Evolutionary conservation across 2,888 invertebrate genomes (phyloP).

Genomic region (Tenthredo livida): DNA sequence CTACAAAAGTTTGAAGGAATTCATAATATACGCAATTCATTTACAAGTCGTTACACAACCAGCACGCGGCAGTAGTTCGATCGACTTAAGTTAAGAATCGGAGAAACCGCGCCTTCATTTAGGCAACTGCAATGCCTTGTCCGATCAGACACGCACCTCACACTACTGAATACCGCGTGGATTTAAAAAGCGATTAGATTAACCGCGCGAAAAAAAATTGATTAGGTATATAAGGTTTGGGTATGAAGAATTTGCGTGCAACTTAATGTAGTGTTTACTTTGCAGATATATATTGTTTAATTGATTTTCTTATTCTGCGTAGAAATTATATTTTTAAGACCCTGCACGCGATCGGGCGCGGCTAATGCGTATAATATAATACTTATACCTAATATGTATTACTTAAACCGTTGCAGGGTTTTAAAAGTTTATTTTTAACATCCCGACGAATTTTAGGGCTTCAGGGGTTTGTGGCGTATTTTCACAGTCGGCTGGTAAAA

Average conservation of each 20-base stretch:
- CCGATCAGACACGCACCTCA: conserved; percentile 30
- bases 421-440: conserved; percentile 1
- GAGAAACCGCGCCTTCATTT: not conserved
- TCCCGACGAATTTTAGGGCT: not conserved
- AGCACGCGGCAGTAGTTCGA: not conserved
- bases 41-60: not conserved
- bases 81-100: not conserved
- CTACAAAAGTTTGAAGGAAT: not conserved
- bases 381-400: not conserved
- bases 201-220: not conserved
- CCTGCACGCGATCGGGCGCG: not conserved
- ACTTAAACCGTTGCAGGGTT: not conserved
- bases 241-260: not conserved
- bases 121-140: conserved; percentile 10
- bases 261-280: not conserved
- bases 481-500: not conserved
- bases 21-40: not conserved
- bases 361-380: not conserved
- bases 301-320: conserved; percentile 6
- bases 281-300: not conserved
- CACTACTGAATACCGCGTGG: not conserved
- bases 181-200: not conserved
- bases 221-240: not conserved
- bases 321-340: not conserved
- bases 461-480: not conserved